phyloP scores from a whole-genome alignment of 2,888 invertebrate species.

The Spialia ferax region DNA sequence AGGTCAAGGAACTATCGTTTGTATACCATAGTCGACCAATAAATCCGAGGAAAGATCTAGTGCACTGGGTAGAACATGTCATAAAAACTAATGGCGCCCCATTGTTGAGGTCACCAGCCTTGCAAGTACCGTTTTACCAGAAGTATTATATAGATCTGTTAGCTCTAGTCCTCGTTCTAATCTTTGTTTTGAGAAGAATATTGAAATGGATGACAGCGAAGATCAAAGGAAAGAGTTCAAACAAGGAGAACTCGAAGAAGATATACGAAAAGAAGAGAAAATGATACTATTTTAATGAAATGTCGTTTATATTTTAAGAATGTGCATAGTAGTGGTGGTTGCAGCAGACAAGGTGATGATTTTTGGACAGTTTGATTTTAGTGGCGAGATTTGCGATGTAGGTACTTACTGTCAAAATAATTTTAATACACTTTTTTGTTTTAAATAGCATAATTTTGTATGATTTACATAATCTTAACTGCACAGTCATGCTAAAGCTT shows the following conservation, averaged over 20 bases:
- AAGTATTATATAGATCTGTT: slow-evolving; percentile 65
- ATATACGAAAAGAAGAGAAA: not conserved
- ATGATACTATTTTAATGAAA: not conserved
- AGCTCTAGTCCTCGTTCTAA: slow-evolving; percentile 41
- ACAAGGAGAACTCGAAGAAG: not conserved
- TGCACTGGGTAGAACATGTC: slow-evolving; percentile 91
- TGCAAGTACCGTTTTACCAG: slow-evolving; percentile 57
- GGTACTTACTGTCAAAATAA: too few species aligned
- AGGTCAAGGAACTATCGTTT: slow-evolving; percentile 56
- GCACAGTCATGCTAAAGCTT: too few species aligned
- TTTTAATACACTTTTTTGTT: too few species aligned
- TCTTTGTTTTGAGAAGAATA: slow-evolving; percentile 6
- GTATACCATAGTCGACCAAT: slow-evolving; percentile 75
- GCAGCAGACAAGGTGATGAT: too few species aligned
- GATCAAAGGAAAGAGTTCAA: not conserved
- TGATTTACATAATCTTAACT: too few species aligned
- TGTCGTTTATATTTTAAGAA: too few species aligned
- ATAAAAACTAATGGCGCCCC: slow-evolving; percentile 84
- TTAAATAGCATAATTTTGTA: too few species aligned
- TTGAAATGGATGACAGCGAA: not conserved
- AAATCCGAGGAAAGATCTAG: slow-evolving; percentile 85
- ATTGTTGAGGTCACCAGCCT: slow-evolving; percentile 67
- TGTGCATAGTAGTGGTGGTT: too few species aligned
- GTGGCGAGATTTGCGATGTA: too few species aligned
- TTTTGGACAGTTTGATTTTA: not conserved